phyloP scores from a whole-genome alignment of 1,140 invertebrate genomes.

The Brachionus plicatilis region DNA sequence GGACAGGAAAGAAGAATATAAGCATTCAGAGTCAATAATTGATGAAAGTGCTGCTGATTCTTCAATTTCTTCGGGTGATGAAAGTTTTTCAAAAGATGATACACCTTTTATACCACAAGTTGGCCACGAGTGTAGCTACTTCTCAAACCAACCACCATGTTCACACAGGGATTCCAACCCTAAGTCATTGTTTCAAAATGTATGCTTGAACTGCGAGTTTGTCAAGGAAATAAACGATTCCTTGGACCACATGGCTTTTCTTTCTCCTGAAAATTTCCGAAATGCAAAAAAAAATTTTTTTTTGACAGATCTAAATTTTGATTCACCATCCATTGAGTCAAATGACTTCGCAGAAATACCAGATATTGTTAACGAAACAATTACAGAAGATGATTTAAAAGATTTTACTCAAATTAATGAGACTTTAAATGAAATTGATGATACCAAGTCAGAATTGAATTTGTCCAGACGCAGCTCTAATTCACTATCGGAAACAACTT shows the following conservation, averaged over 20 bases:
- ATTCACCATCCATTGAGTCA: neutral
- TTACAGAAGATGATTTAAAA: neutral
- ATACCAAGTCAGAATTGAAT: neutral
- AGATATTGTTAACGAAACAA: neutral
- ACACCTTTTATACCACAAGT: neutral
- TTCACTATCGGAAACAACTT: neutral
- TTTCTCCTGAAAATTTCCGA: neutral
- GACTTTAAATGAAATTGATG: neutral
- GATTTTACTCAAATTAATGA: neutral
- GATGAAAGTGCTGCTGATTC: neutral
- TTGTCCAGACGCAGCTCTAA: neutral
- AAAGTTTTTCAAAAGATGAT: conserved; percentile 1
- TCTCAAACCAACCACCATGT: neutral
- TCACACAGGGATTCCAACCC: neutral
- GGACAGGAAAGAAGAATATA: neutral
- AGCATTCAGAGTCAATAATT: neutral
- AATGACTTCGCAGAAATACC: neutral
- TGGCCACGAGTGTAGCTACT: conserved; percentile 13
- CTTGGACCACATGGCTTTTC: conserved; percentile 32
- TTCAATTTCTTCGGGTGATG: neutral
- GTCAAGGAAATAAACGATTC: conserved; percentile 9
- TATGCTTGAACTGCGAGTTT: conserved; percentile 29
- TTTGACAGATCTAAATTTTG: neutral
- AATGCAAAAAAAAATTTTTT: neutral
- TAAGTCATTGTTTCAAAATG: neutral